phyloP scores from a whole-genome alignment of 2,113 vertebrate species.

The Sylvietta virens region DNA sequence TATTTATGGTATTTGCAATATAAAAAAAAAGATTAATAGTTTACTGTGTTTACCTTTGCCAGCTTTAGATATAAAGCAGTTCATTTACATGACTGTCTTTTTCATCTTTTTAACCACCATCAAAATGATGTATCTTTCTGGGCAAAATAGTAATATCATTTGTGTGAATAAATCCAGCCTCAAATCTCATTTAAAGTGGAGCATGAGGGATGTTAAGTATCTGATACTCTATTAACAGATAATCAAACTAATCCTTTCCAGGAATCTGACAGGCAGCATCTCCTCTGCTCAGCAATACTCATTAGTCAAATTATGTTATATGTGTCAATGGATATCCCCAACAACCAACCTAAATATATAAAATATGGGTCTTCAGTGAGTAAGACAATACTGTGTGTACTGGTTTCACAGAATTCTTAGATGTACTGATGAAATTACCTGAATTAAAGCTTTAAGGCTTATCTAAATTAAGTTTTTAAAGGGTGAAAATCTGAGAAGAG shows the following conservation, averaged over 20 bases:
- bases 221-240: conserved; percentile 11
- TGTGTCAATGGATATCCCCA: neutral
- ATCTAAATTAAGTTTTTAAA: neutral
- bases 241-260: conserved; percentile 21
- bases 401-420: neutral
- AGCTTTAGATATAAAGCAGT: neutral
- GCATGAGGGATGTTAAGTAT: neutral
- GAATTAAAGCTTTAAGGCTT: neutral
- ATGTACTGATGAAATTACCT: neutral
- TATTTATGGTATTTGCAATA: conserved; percentile 28
- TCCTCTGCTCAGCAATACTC: neutral
- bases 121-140: conserved; percentile 24
- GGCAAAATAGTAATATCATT: neutral
- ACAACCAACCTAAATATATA: neutral
- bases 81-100: conserved; percentile 15
- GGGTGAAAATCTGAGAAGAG: neutral
- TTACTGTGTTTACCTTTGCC: conserved; percentile 46
- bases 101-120: conserved; percentile 27
- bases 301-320: neutral
- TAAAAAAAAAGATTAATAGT: neutral
- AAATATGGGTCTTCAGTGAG: neutral
- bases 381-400: neutral
- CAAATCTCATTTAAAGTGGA: conserved; percentile 43
- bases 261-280: neutral
- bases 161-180: neutral